Base-by-base conservation (phyloP, 2,888 invertebrate genomes). In the Drosophila neotestacea region DNA sequence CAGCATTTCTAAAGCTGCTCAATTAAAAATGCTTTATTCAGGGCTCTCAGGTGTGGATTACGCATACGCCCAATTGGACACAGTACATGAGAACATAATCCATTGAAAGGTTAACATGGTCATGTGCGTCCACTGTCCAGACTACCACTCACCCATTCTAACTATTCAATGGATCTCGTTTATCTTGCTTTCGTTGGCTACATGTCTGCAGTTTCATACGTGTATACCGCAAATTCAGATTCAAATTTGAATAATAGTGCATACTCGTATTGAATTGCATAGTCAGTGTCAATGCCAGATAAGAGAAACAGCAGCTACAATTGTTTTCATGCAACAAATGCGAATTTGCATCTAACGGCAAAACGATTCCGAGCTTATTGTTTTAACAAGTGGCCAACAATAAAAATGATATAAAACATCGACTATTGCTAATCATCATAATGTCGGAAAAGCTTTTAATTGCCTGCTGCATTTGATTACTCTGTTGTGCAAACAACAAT, bases 371-470 rank as follows among this genome's bases (percentile, higher is more conserved):
- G 50, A 30, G 48, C 74, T 56, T 39, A 42, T 42, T 79, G 78
- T 82, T 56, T 71, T 66, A 54, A 85, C 83, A 84, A 78, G 55
- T 84, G 83, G 67, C 63, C 63, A 60, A 63, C 51, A 62, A 54
- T 48, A 42, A 41, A 32, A 28, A 44, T 36, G 42, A 44, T 41
- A 11, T 32, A 32, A 34, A 52, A 51, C 46, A 62, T 63, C 61
- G 55, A 50, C 13, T 47, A 46, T 61, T 60, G 51, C 62, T 52
- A 62, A 69, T 69, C 51, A 68, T 61, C 52, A 65, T 44, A 61
- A 66, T 72, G 73, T 70, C 66, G 73, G 87, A 48, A 70, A 72
- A 66, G 80, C 76, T 64, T 87, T 75, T 86, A 86, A 86, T 81
- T 81, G 69, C 77, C 61, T 71, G 48, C 64, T 67, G 76, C 76